These are phyloP conservation scores for Philopedon plagiatum DNA, from an alignment of 2,888 invertebrate genomes.

Conservation along the genomic window DNA sequence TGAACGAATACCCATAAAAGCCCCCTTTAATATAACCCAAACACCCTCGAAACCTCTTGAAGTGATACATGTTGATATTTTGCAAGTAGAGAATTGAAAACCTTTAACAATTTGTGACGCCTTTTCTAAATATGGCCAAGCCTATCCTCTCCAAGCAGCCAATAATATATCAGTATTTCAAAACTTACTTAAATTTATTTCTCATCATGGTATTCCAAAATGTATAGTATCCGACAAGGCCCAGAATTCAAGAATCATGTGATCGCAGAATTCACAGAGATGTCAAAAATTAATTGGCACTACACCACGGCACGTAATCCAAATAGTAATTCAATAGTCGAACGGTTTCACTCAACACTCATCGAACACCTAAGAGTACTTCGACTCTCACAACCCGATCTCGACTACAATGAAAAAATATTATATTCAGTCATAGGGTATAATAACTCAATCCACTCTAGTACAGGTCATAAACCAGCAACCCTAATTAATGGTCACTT, in stretches of 20 bases:
- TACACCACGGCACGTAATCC: constrained; percentile 47
- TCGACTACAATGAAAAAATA: background rate
- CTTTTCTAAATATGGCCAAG: constrained; percentile 54
- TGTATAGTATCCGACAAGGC: constrained; percentile 47
- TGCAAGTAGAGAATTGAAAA: constrained; percentile 45
- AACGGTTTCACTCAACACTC: constrained; percentile 53
- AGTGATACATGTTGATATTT: constrained; percentile 55
- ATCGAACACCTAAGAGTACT: constrained; percentile 43
- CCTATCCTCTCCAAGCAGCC: constrained; percentile 38
- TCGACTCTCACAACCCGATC: constrained; percentile 27
- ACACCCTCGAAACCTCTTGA: constrained; percentile 54
- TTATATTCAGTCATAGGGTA: constrained; percentile 21
- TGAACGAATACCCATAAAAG: constrained; percentile 51
- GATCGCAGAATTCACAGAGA: constrained; percentile 38
- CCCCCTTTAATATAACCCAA: constrained; percentile 52
- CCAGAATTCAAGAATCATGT: constrained; percentile 49
- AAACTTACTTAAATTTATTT: constrained; percentile 28
- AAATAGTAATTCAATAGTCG: constrained; percentile 50
- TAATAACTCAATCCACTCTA: constrained; percentile 29
- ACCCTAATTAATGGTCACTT: background rate
- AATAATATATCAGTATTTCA: constrained; percentile 19
- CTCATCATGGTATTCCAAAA: constrained; percentile 36
- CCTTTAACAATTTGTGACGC: constrained; percentile 54
- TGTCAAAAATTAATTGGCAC: constrained; percentile 51
- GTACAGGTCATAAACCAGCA: background rate